Evolutionary conservation across 2,888 invertebrate genomes (phyloP), one percentile per base, ranked within the genome.

Genomic region (Drosophila neonasuta): DNA sequence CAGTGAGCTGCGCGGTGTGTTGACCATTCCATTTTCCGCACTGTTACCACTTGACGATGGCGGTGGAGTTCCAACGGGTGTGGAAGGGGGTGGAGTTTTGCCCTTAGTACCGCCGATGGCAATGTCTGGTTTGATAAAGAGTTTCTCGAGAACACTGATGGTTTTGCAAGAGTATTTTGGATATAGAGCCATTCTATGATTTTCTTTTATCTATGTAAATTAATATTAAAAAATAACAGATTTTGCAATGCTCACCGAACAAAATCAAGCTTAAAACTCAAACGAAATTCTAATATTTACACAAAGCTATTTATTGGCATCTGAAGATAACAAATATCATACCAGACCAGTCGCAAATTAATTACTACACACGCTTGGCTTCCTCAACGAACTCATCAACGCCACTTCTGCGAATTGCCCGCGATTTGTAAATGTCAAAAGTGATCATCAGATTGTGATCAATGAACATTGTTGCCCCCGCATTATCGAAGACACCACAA

Each of bases 381-480:
- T 11, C 4, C n/a, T 36, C 36, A 2, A n/a, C 36, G 36, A n/a
- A 36, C 2, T 24, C 24, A 3, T n/a, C n/a, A 11, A 11, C 36
- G 7, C 11, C 30, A 4, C 15, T 0, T 8, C 3, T 5, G 2
- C 10, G 1, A 10, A 41, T 3, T 2, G 3, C 2, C 30, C 15
- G 49, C 3, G 66, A 20, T 3, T 54, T 49, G 11, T 51, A 62
- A 8, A 72, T 67, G 8, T 65, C 57, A 92, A 98, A 98, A 73
- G 97, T 97, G 92, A 98, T 98, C 97, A 98, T 97, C 44, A 98
- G 93, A 62, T 97, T 96, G 90, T 97, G 97, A 90, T 98, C 98
- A 10, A 98, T 98, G 68, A 95, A 96, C 98, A 98, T 98, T 97
- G 98, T 98, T 54, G 97, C 98, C 64, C 92, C 95, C 44, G 95